Base-by-base conservation (phyloP, 1,140 invertebrate species). In the Tigriopus japonicus region DNA sequence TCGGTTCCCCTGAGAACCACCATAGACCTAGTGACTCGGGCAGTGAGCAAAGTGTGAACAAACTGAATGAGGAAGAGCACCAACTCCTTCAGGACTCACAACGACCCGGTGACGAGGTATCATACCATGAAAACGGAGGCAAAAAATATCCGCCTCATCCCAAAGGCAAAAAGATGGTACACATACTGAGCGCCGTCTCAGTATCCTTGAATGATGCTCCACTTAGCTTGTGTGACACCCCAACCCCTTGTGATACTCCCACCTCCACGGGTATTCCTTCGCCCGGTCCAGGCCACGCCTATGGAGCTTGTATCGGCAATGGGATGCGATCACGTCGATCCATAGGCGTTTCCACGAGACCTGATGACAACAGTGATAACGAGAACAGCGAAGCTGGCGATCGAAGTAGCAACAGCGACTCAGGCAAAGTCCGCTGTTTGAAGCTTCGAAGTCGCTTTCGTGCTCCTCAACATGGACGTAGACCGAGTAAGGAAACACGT, bases 401-500 rank as follows among this genome's bases (percentile, higher is more conserved):
- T 23, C 21, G 52, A 3, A 54, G 52, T 28, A 54, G 52, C 13
- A 23, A 21, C 52, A 54, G 35, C 21, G 52, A 54, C 17, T 54
- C 52, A 7, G 52, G 52, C 17, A 21, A 54, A 28, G 55, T 58
- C 5, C 24, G 41, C 6, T 58, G 55, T 23, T 6, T 58, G 2
- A 58, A 58, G 28, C 40, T 40, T 1, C 21, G 40, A 6, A 17
- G n/a, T 21, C 17, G 42, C 14, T 60, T 60, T 24, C 49, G 51
- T 6, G 51, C n/a, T 14, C 56, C 41, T 6, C 14, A 21, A 17
- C 15, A 14, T 10, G 41, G 41, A 21, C 58, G 58, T 10, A 35
- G 58, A 14, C 42, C 45, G 12, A 52, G 42, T 51, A 60, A 60
- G 23, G 58, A 60, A 21, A 42, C 58, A 15, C 42, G 58, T 15